Evolutionary conservation across 2,888 invertebrate species (phyloP).

Genomic region (Anodontia alba): DNA sequence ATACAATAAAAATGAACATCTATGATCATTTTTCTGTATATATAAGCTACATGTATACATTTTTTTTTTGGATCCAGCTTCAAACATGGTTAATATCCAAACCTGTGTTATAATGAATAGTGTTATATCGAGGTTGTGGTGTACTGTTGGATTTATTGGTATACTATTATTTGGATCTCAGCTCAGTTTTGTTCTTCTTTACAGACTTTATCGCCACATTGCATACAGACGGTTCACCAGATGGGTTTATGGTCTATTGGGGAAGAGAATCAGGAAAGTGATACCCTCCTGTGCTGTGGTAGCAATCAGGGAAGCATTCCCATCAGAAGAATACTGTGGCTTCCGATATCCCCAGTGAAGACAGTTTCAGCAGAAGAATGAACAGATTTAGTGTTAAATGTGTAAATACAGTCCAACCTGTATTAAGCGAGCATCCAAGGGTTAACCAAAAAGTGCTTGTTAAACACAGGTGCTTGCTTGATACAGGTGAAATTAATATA

Average conservation of each 20-base stretch:
- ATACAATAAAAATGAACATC: too few relatives aligned
- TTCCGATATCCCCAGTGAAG: not conserved
- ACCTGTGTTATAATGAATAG: too few relatives aligned
- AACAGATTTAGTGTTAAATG: not conserved
- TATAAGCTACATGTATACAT: too few relatives aligned
- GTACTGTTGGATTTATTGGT: too few relatives aligned
- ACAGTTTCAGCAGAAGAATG: not conserved
- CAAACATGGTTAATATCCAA: too few relatives aligned
- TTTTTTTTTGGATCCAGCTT: too few relatives aligned
- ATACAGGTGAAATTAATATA: not conserved
- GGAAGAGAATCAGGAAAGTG: not conserved
- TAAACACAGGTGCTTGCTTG: not conserved
- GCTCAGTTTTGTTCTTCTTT: not conserved
- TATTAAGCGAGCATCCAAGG: not conserved
- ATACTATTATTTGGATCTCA: too few relatives aligned
- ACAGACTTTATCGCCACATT: constrained; percentile 14
- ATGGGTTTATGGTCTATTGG: constrained; percentile 8
- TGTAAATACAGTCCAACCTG: not conserved
- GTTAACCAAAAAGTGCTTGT: not conserved
- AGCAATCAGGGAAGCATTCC: not conserved
- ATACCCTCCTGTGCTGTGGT: not conserved
- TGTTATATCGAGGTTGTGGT: too few relatives aligned
- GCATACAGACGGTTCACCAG: constrained; percentile 23
- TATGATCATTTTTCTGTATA: too few relatives aligned
- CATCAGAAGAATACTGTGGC: not conserved